phyloP scores from a whole-genome alignment of 1,140 invertebrate genomes.

The Lamellibrachia luymesi region DNA sequence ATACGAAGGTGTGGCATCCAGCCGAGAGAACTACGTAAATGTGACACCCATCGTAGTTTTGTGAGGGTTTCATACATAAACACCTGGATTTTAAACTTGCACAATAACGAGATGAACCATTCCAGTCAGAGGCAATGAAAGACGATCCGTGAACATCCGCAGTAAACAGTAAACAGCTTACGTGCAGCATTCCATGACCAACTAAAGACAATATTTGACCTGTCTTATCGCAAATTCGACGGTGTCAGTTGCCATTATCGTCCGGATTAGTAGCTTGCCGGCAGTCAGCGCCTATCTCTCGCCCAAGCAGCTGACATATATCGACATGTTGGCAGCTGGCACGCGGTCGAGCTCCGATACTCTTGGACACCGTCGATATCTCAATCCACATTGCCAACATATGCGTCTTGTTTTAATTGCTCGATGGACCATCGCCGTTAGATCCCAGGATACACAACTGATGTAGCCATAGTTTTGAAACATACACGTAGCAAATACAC shows the following conservation, averaged over 20 bases:
- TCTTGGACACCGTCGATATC: too few species aligned
- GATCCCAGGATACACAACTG: too few species aligned
- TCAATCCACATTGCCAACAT: background rate
- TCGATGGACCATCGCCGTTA: too few species aligned
- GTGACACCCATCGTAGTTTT: background rate
- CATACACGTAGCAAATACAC: background rate
- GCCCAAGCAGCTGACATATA: background rate
- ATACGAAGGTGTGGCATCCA: background rate
- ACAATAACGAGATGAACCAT: background rate
- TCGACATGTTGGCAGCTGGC: background rate
- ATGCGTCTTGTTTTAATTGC: background rate
- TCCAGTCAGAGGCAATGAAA: background rate
- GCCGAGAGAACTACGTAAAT: background rate
- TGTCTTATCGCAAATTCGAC: background rate
- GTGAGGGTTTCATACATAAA: background rate
- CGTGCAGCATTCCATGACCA: background rate
- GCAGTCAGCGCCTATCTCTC: background rate
- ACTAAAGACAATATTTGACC: background rate
- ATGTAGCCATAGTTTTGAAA: background rate
- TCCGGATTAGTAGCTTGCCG: background rate
- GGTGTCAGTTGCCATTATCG: background rate
- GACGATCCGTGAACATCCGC: background rate
- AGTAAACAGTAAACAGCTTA: background rate
- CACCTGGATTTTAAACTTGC: background rate
- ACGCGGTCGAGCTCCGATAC: background rate